These are phyloP conservation scores for Cotesia congregata DNA, from an alignment of 2,888 invertebrate species.

Conservation along the genomic window DNA sequence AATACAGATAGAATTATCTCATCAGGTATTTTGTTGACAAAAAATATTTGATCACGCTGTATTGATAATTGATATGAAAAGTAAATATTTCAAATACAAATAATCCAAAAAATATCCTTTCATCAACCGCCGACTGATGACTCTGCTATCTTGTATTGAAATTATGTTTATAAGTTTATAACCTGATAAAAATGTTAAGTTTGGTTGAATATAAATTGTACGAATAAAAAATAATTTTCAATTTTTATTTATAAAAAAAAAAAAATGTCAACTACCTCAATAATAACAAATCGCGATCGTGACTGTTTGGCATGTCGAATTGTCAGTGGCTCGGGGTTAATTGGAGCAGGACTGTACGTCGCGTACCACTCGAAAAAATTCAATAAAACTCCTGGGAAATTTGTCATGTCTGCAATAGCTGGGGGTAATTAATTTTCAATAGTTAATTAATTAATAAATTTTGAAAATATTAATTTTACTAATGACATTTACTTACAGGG, in stretches of 20 bases:
- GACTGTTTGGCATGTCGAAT: slow-evolving; percentile 76
- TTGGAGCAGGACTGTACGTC: slow-evolving; percentile 77
- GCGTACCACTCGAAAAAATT: slow-evolving; percentile 73
- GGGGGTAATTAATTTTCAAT: slow-evolving; percentile 68
- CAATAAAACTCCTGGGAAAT: slow-evolving; percentile 71
- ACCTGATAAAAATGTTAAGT: neutral
- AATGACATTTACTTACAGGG: slow-evolving; percentile 65
- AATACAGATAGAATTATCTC: neutral
- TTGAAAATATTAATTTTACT: too few relatives aligned
- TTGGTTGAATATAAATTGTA: too few relatives aligned
- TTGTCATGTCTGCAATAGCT: slow-evolving; percentile 71
- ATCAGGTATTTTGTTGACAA: neutral
- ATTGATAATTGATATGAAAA: neutral
- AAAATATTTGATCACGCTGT: neutral
- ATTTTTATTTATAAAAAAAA: neutral
- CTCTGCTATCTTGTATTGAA: slow-evolving; percentile 2
- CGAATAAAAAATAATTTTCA: neutral
- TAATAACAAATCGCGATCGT: slow-evolving; percentile 69
- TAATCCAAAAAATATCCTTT: neutral
- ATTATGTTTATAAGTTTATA: neutral
- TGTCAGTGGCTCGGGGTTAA: slow-evolving; percentile 75
- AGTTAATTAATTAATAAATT: slow-evolving; percentile 22
- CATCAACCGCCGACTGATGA: neutral
- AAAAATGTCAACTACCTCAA: slow-evolving; percentile 52
- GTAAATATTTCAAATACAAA: neutral